Percentiles rank a stretch among this genome's conserved stretches.
These are phyloP conservation scores for Antheraea mylitta DNA, from an alignment of 1,140 invertebrate genomes.

Conservation along the genomic window DNA sequence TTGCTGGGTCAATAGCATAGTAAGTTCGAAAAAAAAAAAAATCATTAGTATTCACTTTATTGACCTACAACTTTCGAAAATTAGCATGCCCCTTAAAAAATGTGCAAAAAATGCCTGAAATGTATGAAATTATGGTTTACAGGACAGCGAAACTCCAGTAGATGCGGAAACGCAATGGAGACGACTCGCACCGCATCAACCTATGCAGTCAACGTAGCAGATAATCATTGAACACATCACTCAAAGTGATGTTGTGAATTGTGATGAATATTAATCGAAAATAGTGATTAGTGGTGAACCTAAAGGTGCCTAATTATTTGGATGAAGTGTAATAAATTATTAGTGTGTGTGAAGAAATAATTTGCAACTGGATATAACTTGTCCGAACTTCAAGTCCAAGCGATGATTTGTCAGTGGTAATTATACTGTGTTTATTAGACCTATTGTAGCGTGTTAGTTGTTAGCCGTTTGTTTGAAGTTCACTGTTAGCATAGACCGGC, in stretches of 20 bases:
- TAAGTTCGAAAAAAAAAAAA: too few relatives aligned
- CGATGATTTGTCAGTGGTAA: too few relatives aligned
- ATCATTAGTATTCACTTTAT: too few relatives aligned
- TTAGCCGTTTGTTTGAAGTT: neutral
- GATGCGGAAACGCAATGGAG: constrained; percentile 52
- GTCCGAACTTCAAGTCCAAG: neutral
- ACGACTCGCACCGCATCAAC: constrained; percentile 52
- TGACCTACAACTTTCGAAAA: too few relatives aligned
- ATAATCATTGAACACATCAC: constrained; percentile 3
- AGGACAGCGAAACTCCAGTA: constrained; percentile 55
- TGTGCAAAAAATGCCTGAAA: too few relatives aligned
- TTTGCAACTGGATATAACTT: neutral
- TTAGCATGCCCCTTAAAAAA: too few relatives aligned
- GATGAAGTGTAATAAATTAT: neutral
- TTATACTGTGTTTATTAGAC: too few relatives aligned
- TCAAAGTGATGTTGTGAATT: neutral
- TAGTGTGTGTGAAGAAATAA: neutral
- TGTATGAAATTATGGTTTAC: neutral
- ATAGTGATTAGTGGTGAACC: neutral
- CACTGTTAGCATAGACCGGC: neutral
- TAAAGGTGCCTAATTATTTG: neutral
- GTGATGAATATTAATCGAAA: neutral
- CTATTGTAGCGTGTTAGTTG: neutral
- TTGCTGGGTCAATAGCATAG: too few relatives aligned
- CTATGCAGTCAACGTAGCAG: constrained; percentile 56